Evolutionary conservation across 1,140 invertebrate genomes (phyloP).

Genomic region (Saccostrea echinata): DNA sequence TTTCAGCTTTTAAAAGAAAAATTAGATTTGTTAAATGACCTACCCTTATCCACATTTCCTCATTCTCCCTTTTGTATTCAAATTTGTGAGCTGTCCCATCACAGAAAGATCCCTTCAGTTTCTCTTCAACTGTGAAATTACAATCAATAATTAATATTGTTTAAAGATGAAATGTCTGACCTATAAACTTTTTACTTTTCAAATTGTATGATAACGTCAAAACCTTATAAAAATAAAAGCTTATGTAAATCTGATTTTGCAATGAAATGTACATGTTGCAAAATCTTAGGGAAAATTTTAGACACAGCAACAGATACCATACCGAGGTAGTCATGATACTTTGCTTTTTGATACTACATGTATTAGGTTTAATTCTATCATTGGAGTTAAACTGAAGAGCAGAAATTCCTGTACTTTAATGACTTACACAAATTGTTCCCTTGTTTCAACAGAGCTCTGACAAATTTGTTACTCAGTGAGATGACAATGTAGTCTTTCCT

Average conservation of each 20-base stretch:
- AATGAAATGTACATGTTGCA: too few species aligned
- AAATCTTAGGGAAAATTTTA: too few species aligned
- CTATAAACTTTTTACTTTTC: too few species aligned
- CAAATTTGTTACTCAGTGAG: conserved; percentile 2
- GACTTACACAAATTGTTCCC: background rate
- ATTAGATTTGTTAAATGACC: conserved; percentile 27
- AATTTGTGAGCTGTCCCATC: conserved; percentile 69
- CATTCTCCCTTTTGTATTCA: conserved; percentile 62
- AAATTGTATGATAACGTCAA: too few species aligned
- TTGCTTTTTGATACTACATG: too few species aligned
- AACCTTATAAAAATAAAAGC: too few species aligned
- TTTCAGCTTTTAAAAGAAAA: background rate
- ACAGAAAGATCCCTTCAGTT: conserved; percentile 63
- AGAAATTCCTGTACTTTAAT: too few species aligned
- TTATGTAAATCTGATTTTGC: too few species aligned
- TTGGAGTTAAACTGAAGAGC: too few species aligned
- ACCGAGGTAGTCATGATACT: too few species aligned
- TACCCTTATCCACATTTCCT: conserved; percentile 70
- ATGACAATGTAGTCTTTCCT: background rate
- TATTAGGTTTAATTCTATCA: too few species aligned
- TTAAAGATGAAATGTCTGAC: background rate
- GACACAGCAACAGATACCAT: too few species aligned
- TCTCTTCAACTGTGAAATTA: conserved; percentile 10
- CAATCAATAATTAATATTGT: background rate
- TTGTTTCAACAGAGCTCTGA: conserved; percentile 22